Conservation (phyloP, 2,113 vertebrate species). For the Gambusia affinis region DNA sequence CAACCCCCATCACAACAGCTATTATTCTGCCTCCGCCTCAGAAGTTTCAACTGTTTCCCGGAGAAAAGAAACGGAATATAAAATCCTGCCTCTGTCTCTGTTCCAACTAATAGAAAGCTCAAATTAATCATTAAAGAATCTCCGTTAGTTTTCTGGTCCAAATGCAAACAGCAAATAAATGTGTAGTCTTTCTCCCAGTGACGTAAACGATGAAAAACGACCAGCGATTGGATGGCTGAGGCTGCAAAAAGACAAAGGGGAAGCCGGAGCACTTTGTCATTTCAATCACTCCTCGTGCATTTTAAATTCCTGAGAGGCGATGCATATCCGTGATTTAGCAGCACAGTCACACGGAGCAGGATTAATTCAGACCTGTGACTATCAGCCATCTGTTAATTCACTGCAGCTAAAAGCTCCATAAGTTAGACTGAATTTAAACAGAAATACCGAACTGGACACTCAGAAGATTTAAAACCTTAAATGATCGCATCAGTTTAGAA, state of each 20-base stretch:
- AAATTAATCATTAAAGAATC: not conserved
- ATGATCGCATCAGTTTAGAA: not conserved
- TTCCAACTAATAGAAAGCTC: not conserved
- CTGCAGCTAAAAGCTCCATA: not conserved
- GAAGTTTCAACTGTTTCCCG: not conserved
- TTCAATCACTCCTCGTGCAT: not conserved
- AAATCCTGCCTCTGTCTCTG: not conserved
- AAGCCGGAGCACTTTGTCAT: not conserved
- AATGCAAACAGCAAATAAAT: not conserved
- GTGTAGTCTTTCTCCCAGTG: not conserved
- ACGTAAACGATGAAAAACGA: not conserved
- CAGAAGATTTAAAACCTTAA: not conserved
- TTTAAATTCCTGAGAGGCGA: not conserved
- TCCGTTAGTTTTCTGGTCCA: not conserved
- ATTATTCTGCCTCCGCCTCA: not conserved
- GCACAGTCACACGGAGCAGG: not conserved
- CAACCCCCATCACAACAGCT: not conserved
- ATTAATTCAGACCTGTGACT: not conserved
- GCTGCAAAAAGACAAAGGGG: not conserved
- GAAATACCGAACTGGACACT: not conserved
- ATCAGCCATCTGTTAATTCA: not conserved
- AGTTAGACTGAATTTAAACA: not conserved
- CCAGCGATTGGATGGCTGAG: not conserved
- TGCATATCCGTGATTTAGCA: not conserved
- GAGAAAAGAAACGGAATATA: not conserved